Evolutionary conservation across 2,113 vertebrate species (phyloP).

Genomic region (Peromyscus leucopus): DNA sequence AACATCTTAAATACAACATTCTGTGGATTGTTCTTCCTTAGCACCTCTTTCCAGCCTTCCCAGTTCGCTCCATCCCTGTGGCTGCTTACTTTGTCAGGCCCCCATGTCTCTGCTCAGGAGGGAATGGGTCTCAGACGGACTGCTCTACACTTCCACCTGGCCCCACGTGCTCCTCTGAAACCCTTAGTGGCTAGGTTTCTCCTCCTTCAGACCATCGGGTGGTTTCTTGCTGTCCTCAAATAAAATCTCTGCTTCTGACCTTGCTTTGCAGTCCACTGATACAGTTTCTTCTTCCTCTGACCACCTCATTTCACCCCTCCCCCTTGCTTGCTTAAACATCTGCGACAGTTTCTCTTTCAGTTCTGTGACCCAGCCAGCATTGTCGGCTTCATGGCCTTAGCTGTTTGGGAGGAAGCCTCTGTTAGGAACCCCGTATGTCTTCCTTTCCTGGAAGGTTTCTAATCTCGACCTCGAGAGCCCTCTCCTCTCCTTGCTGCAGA

Average conservation of each 20-base stretch:
- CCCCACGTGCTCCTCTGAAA: slow-evolving; percentile 12
- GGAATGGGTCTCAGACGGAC: background rate
- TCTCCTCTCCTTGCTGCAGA: background rate
- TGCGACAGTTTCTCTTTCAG: slow-evolving; percentile 8
- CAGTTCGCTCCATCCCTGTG: background rate
- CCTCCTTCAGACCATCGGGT: slow-evolving; percentile 12
- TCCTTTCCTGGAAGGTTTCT: background rate
- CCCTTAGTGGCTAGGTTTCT: background rate
- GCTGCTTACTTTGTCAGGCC: background rate
- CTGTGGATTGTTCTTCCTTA: background rate
- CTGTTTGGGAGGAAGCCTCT: background rate
- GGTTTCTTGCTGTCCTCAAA: background rate
- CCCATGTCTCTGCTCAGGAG: background rate
- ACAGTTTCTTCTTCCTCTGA: slow-evolving; percentile 12
- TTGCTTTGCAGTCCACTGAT: slow-evolving; percentile 45
- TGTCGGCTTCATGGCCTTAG: background rate
- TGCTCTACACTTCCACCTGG: background rate
- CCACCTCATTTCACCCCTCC: background rate
- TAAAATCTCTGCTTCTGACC: background rate
- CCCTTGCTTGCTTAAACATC: background rate
- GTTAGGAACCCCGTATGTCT: background rate
- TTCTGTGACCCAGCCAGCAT: background rate
- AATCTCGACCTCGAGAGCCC: background rate
- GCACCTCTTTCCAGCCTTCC: background rate
- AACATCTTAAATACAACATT: background rate